phyloP scores from a whole-genome alignment of 2,797 vertebrate species.

The Melanotaenia parkinsoni region DNA sequence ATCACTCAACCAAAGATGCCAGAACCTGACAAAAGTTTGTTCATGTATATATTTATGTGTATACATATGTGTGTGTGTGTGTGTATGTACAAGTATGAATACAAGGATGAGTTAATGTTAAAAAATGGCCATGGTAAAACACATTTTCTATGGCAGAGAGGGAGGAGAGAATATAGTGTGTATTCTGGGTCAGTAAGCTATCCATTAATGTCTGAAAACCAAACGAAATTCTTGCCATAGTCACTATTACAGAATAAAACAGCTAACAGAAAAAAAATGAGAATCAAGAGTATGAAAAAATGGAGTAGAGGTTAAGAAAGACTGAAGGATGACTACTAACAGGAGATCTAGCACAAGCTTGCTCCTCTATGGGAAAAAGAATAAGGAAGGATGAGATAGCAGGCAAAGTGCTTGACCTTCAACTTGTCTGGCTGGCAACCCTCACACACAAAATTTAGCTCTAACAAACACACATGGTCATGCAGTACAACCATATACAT shows the following conservation, averaged over 20 bases:
- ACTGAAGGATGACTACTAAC: slow-evolving; percentile 70
- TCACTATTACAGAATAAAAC: slow-evolving; percentile 63
- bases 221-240: slow-evolving; percentile 58
- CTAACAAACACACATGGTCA: slow-evolving; percentile 30
- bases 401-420: slow-evolving; percentile 73
- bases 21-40: neutral
- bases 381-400: slow-evolving; percentile 37
- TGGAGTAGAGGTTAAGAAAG: slow-evolving; percentile 61
- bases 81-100: neutral
- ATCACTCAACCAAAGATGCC: slow-evolving; percentile 9
- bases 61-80: too few species aligned
- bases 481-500: slow-evolving; percentile 46
- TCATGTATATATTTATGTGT: neutral
- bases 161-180: neutral
- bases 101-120: slow-evolving; percentile 11
- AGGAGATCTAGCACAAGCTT: slow-evolving; percentile 75
- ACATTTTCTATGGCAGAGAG: neutral
- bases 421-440: slow-evolving; percentile 65
- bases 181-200: slow-evolving; percentile 13
- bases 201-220: slow-evolving; percentile 49
- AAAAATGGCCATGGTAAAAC: slow-evolving; percentile 24
- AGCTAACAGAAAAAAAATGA: slow-evolving; percentile 68
- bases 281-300: slow-evolving; percentile 49
- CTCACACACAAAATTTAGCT: slow-evolving; percentile 46
- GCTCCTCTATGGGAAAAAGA: slow-evolving; percentile 55